These are phyloP conservation scores for Apamea sordens DNA, from an alignment of 2,888 invertebrate species.

Conservation along the genomic window DNA sequence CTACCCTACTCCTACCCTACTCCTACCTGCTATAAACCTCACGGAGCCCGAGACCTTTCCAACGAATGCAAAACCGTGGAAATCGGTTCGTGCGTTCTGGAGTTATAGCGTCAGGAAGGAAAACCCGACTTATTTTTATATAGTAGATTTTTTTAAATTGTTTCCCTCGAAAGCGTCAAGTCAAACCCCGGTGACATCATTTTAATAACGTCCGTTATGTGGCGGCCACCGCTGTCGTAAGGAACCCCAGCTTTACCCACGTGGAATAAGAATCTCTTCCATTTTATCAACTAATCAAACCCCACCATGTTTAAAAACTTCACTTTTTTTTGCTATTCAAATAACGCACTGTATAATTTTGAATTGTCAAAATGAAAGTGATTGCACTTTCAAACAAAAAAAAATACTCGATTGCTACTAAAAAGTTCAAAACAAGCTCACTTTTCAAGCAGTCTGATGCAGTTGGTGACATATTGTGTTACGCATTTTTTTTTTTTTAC, in stretches of 20 bases:
- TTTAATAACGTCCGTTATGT: neutral
- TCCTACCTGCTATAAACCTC: too few species aligned
- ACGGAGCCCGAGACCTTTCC: too few species aligned
- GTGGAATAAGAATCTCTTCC: neutral
- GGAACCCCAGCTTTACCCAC: neutral
- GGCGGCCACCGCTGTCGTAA: neutral
- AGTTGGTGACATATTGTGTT: neutral
- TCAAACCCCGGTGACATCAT: neutral
- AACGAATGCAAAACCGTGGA: too few species aligned
- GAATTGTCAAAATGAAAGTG: neutral
- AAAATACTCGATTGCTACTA: too few species aligned
- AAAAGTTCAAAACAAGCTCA: neutral
- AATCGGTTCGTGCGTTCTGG: too few species aligned
- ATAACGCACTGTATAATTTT: neutral
- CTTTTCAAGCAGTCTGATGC: neutral
- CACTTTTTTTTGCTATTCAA: neutral
- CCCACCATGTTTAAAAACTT: neutral
- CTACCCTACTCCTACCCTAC: too few species aligned
- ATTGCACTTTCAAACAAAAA: too few species aligned
- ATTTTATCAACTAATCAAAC: neutral
- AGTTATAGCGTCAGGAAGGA: too few species aligned
- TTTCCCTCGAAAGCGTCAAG: neutral
- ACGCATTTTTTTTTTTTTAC: neutral
- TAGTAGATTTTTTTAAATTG: neutral
- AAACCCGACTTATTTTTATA: too few species aligned